phyloP scores from a whole-genome alignment of 1,140 invertebrate species.

The Gryllus bimaculatus region DNA sequence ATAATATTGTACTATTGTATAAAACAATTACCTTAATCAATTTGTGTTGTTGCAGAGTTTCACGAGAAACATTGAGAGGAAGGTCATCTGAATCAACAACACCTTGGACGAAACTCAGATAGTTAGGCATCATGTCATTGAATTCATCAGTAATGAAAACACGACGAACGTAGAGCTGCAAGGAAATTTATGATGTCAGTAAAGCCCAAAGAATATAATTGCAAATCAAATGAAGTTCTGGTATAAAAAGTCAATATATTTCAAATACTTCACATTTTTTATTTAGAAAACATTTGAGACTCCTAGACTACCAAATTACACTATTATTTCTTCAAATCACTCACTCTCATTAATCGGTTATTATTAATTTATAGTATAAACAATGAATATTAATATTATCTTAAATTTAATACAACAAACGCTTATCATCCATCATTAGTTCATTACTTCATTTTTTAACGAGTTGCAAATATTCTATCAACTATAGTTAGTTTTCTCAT shows the following conservation, averaged over 20 bases:
- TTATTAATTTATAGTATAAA: no score
- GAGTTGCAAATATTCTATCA: no score
- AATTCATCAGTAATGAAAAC: conserved; percentile 99
- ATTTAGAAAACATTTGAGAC: no score
- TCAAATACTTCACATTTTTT: neutral
- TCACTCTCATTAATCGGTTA: no score
- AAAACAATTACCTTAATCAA: conserved; percentile 71
- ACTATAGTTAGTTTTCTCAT: no score
- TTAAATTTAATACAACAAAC: no score
- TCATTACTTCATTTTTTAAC: no score
- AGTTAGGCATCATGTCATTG: conserved; percentile 99
- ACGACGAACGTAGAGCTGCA: conserved; percentile 79
- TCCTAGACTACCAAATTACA: no score
- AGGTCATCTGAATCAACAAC: conserved; percentile 99
- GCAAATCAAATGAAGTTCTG: neutral
- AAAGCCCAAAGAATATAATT: neutral
- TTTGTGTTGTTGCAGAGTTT: conserved; percentile 98
- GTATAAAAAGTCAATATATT: neutral
- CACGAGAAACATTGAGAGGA: conserved; percentile 94
- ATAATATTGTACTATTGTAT: no score
- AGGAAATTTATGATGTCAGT: conserved; percentile 15
- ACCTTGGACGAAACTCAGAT: conserved; percentile 87
- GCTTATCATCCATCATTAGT: no score
- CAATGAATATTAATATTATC: no score
- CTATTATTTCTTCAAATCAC: no score